Conservation (phyloP, 2,888 invertebrate genomes). For the Diaphora mendica region DNA sequence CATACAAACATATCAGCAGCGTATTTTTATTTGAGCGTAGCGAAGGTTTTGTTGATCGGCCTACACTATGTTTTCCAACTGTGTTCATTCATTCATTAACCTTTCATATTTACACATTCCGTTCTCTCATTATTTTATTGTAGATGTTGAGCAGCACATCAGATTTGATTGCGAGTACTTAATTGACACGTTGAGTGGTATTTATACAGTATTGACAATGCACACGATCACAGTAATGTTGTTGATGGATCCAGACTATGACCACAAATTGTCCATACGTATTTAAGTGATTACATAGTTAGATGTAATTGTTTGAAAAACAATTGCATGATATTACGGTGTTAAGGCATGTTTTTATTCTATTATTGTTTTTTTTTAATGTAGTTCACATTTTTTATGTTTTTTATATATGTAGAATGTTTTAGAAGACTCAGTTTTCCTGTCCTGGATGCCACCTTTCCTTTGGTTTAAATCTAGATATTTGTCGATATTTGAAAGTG, state of each 20-base stretch:
- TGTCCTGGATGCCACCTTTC: neutral
- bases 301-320: conserved; percentile 36
- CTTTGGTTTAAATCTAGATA: neutral
- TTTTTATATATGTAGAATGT: neutral
- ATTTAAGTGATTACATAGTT: conserved; percentile 39
- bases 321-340: conserved; percentile 45
- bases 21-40: conserved; percentile 41
- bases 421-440: neutral
- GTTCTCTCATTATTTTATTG: conserved; percentile 50
- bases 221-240: conserved; percentile 37
- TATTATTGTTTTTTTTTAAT: neutral
- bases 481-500: neutral
- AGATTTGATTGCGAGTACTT: conserved; percentile 50
- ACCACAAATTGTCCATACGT: conserved; percentile 45
- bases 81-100: conserved; percentile 38
- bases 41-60: conserved; percentile 46
- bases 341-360: conserved; percentile 31
- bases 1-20: conserved; percentile 52
- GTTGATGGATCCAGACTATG: conserved; percentile 34
- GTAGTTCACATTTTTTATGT: too few relatives aligned
- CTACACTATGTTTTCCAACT: conserved; percentile 32
- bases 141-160: conserved; percentile 40
- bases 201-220: conserved; percentile 41
- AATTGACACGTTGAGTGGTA: conserved; percentile 42
- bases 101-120: conserved; percentile 52